These are phyloP conservation scores for Hippopotamyrus pictus DNA, from an alignment of 2,797 vertebrate genomes.

Conservation along the genomic window DNA sequence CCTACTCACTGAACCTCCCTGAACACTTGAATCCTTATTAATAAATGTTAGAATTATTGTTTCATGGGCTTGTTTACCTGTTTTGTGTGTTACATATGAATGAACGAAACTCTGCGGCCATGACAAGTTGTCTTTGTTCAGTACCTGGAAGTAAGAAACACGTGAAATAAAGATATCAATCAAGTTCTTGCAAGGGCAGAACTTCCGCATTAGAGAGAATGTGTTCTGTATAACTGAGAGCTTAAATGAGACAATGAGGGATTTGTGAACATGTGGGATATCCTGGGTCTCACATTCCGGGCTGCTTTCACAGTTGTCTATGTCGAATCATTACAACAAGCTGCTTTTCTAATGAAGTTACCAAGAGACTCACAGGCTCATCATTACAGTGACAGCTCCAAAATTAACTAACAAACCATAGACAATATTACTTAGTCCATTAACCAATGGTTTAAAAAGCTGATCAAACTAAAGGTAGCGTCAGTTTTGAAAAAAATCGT, in stretches of 20 bases:
- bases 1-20: background rate
- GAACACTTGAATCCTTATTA: background rate
- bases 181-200: background rate
- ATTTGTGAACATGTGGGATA: background rate
- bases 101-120: conserved; percentile 93
- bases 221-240: background rate
- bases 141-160: conserved; percentile 61
- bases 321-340: background rate
- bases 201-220: background rate
- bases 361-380: background rate
- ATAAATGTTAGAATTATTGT: background rate
- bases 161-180: background rate
- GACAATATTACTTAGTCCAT: background rate
- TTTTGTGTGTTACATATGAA: conserved; percentile 93
- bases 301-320: background rate
- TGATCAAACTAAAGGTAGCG: background rate
- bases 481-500: background rate
- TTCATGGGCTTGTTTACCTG: conserved; percentile 60
- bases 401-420: background rate
- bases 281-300: background rate
- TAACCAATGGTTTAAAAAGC: background rate
- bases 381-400: background rate
- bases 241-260: background rate
- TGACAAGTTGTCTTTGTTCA: conserved; percentile 85
- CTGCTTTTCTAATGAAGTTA: background rate